Conservation (phyloP, 2,888 invertebrate genomes). For the Leuctra nigra region DNA sequence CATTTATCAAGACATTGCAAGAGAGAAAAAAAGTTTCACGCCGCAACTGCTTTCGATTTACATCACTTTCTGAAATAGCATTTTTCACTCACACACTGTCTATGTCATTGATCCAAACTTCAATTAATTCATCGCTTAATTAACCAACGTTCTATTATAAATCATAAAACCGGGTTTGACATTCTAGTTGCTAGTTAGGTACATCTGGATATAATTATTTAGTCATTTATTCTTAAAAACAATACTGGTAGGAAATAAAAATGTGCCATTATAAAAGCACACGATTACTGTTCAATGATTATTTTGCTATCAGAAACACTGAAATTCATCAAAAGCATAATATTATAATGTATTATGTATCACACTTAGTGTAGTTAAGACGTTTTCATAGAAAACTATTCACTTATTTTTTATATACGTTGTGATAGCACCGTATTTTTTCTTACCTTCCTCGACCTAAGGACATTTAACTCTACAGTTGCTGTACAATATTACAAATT, state of each 20-base stretch:
- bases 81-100: too few relatives aligned
- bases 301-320: too few relatives aligned
- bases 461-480: neutral
- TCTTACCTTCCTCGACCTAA: constrained; percentile 3
- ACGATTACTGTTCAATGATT: neutral
- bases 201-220: neutral
- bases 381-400: constrained; percentile 27
- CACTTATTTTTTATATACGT: constrained; percentile 16
- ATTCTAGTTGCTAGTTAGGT: neutral
- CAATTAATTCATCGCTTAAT: too few relatives aligned
- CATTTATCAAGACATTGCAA: too few relatives aligned
- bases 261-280: neutral
- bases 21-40: too few relatives aligned
- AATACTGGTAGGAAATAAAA: neutral
- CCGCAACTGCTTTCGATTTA: too few relatives aligned
- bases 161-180: too few relatives aligned
- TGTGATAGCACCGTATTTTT: constrained; percentile 23
- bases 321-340: constrained; percentile 6
- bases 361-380: constrained; percentile 24
- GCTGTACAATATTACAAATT: constrained; percentile 9
- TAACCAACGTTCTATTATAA: too few relatives aligned
- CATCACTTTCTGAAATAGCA: too few relatives aligned
- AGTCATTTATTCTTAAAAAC: neutral
- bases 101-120: too few relatives aligned
- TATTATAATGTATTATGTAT: constrained; percentile 7